These are phyloP conservation scores for Penaeus indicus DNA, from an alignment of 1,140 invertebrate genomes.

Conservation along the genomic window DNA sequence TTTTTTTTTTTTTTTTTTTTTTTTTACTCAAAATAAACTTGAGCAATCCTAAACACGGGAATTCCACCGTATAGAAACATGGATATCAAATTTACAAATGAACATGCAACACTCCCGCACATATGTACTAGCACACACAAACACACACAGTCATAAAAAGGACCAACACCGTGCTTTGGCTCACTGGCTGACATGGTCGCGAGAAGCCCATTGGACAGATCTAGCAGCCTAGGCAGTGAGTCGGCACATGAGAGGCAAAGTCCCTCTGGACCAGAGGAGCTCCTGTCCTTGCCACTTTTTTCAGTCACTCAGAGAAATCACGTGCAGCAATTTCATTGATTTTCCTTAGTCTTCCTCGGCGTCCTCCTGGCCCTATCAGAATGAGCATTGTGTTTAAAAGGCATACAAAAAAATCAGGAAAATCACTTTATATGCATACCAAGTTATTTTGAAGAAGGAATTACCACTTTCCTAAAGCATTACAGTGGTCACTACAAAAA, in stretches of 20 bases:
- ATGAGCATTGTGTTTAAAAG: neutral
- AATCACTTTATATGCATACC: constrained; percentile 61
- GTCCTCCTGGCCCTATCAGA: neutral
- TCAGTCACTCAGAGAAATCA: constrained; percentile 75
- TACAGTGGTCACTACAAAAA: too few relatives aligned
- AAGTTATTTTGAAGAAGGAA: neutral
- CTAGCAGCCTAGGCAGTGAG: constrained; percentile 74
- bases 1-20: too few relatives aligned
- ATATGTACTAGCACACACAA: too few relatives aligned
- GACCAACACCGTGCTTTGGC: neutral
- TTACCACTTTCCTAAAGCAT: neutral
- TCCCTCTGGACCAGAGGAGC: constrained; percentile 74
- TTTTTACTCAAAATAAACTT: too few relatives aligned
- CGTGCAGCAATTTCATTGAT: constrained; percentile 70
- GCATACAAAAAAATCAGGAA: constrained; percentile 71
- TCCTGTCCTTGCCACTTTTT: constrained; percentile 76
- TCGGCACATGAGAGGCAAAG: constrained; percentile 72
- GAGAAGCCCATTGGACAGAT: constrained; percentile 75
- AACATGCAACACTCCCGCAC: too few relatives aligned
- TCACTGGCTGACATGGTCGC: constrained; percentile 74
- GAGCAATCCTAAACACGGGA: too few relatives aligned
- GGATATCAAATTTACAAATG: too few relatives aligned
- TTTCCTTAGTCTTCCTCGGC: constrained; percentile 23
- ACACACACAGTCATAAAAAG: neutral
- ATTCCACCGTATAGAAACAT: too few relatives aligned